Evolutionary conservation across 2,797 vertebrate genomes (phyloP).

Genomic region (Chiloscyllium punctatum): DNA sequence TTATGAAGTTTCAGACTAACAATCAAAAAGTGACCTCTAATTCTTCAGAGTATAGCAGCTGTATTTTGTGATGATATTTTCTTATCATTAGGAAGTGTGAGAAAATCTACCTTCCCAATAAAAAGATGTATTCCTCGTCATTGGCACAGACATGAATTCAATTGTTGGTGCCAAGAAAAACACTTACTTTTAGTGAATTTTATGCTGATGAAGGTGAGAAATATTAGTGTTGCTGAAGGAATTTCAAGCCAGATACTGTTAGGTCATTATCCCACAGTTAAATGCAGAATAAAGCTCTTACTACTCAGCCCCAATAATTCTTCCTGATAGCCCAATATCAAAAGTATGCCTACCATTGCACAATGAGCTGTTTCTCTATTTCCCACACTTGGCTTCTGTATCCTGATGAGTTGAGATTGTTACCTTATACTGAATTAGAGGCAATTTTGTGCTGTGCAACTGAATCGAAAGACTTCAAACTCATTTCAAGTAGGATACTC

Average conservation of each 20-base stretch:
- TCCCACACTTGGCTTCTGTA: neutral
- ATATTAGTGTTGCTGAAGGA: neutral
- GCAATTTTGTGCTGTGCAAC: neutral
- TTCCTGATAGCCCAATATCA: neutral
- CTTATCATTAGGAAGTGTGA: neutral
- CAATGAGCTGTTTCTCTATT: neutral
- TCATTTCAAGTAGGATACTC: neutral
- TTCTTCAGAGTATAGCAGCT: neutral
- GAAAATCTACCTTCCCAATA: neutral
- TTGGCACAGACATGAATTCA: neutral
- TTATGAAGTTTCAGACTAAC: neutral
- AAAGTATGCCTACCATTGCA: neutral
- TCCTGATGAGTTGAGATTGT: neutral
- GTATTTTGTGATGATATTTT: constrained; percentile 1
- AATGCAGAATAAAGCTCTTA: neutral
- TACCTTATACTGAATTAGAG: neutral
- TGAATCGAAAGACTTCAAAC: neutral
- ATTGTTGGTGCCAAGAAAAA: neutral
- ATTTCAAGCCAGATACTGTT: neutral
- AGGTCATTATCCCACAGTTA: neutral
- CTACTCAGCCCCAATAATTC: neutral
- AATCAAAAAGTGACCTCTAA: constrained; percentile 1
- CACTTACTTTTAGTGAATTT: neutral
- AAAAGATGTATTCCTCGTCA: neutral
- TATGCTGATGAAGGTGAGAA: constrained; percentile 3